Percentiles rank a stretch among this genome's conserved stretches.
These are phyloP conservation scores for Gallinago jamesoni DNA, from an alignment of 2,113 vertebrate species.

Conservation along the genomic window DNA sequence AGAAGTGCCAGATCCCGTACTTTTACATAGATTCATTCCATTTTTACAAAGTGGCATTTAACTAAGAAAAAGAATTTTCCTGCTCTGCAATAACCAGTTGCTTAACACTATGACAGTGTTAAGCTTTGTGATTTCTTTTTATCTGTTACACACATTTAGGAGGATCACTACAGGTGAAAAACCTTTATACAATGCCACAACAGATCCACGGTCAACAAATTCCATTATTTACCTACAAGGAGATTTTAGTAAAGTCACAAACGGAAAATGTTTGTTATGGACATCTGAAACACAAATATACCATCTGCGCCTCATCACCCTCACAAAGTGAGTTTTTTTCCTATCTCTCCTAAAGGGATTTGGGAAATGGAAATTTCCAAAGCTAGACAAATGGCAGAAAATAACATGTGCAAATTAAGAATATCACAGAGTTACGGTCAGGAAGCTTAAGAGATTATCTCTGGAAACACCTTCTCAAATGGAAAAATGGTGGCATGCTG, in stretches of 20 bases:
- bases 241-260: background rate
- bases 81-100: background rate
- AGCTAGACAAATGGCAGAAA: background rate
- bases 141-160: background rate
- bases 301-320: background rate
- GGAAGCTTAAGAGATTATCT: conserved; percentile 39
- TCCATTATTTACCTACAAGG: background rate
- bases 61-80: background rate
- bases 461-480: conserved; percentile 44
- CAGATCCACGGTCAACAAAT: background rate
- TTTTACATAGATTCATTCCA: background rate
- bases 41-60: background rate
- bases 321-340: background rate
- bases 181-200: background rate
- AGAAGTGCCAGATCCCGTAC: background rate
- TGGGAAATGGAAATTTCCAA: conserved; percentile 56
- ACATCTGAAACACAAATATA: background rate
- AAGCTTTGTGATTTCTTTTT: background rate
- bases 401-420: conserved; percentile 17
- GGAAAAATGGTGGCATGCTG: conserved; percentile 5
- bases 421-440: background rate
- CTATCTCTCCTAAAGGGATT: conserved; percentile 6
- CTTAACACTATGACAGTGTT: background rate
- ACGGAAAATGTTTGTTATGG: background rate
- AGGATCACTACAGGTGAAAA: background rate